These are phyloP conservation scores for Mesocricetus auratus DNA, from an alignment of 2,113 vertebrate genomes.

Conservation along the genomic window DNA sequence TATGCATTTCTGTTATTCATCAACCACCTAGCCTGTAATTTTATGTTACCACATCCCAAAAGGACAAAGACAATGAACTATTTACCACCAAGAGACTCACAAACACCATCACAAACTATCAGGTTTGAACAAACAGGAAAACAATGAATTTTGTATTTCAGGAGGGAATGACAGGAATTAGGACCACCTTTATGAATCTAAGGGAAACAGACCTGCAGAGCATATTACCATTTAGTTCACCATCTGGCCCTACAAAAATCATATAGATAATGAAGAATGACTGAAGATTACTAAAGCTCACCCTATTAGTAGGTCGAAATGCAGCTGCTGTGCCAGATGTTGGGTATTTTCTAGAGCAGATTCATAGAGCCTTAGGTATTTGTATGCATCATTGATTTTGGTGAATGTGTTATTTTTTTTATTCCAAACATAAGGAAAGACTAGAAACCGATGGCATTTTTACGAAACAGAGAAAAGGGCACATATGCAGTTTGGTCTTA, in stretches of 20 bases:
- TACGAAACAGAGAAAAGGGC: not conserved
- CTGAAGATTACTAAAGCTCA: not conserved
- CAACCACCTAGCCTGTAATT: not conserved
- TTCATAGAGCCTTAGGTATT: not conserved
- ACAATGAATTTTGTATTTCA: not conserved
- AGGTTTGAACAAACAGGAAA: not conserved
- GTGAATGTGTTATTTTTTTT: constrained; percentile 20
- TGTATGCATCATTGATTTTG: not conserved
- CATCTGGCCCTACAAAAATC: constrained; percentile 2
- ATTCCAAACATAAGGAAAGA: not conserved
- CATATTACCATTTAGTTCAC: constrained; percentile 19
- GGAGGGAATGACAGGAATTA: not conserved
- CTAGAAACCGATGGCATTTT: constrained; percentile 46
- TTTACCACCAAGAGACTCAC: not conserved
- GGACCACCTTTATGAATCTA: not conserved
- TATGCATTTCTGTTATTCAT: not conserved
- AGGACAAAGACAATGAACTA: not conserved
- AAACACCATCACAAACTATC: not conserved
- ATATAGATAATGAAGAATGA: not conserved
- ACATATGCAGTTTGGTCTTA: not conserved
- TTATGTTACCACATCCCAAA: not conserved
- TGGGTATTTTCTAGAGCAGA: not conserved
- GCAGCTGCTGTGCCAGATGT: constrained; percentile 21
- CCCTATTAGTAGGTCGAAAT: not conserved
- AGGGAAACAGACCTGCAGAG: not conserved